Conservation (phyloP, 2,797 vertebrate species). For the Gymnocypris eckloni region DNA sequence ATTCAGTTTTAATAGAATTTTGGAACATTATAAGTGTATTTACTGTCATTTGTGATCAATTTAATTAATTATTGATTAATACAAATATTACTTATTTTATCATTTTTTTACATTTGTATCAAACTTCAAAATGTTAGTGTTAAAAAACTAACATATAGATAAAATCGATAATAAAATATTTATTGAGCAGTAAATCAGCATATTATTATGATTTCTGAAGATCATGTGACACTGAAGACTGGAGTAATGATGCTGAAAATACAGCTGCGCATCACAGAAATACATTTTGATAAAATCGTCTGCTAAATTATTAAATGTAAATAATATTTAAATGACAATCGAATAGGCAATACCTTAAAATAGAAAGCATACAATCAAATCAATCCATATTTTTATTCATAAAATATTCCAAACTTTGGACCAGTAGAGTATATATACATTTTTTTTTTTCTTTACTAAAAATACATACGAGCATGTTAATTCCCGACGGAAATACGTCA, state of each 20-base stretch:
- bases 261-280: too few relatives aligned
- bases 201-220: neutral
- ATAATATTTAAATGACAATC: neutral
- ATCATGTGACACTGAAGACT: neutral
- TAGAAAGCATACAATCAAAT: neutral
- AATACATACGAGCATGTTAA: neutral
- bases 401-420: neutral
- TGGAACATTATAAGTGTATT: too few relatives aligned
- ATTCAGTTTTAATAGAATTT: neutral
- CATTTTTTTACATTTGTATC: neutral
- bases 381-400: neutral
- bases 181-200: neutral
- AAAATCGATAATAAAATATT: neutral
- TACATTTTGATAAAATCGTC: too few relatives aligned
- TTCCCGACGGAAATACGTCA: constrained; percentile 17
- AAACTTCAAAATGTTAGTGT: neutral
- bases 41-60: neutral
- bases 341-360: neutral
- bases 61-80: neutral
- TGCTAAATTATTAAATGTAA: too few relatives aligned
- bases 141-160: neutral
- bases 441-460: neutral
- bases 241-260: neutral
- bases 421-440: too few relatives aligned
- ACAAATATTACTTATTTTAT: neutral